These are phyloP conservation scores for Threskiornis aethiopicus DNA, from an alignment of 2,797 vertebrate species.

Conservation along the genomic window DNA sequence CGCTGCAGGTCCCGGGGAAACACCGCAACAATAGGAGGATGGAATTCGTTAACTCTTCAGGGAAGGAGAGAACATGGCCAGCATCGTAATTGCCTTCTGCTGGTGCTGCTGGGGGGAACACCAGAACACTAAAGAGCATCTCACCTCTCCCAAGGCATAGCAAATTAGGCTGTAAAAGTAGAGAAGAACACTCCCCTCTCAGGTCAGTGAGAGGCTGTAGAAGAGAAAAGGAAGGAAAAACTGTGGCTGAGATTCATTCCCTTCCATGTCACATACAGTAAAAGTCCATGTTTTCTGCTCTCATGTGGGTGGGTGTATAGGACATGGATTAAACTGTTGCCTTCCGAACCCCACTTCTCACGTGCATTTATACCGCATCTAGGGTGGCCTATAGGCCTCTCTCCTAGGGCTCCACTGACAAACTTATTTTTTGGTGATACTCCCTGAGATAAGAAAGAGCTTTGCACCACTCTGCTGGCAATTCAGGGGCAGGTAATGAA, in stretches of 20 bases:
- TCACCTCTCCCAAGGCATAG: neutral
- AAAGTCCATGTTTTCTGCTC: neutral
- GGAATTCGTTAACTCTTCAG: constrained; percentile 35
- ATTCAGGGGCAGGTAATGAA: constrained; percentile 68
- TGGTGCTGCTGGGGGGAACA: neutral
- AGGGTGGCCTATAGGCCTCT: neutral
- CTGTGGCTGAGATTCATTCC: neutral
- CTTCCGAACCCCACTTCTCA: neutral
- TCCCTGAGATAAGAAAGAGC: constrained; percentile 44
- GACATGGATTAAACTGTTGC: neutral
- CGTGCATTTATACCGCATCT: neutral
- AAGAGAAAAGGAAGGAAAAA: neutral
- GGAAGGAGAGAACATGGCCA: neutral
- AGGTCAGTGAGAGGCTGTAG: neutral
- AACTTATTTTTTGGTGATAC: constrained; percentile 23
- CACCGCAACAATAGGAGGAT: constrained; percentile 4
- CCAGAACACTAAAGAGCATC: neutral
- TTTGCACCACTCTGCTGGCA: constrained; percentile 66
- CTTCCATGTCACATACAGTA: neutral
- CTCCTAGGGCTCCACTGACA: neutral
- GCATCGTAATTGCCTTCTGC: neutral
- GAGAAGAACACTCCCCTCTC: neutral
- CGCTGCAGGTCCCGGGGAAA: neutral
- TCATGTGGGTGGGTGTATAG: neutral
- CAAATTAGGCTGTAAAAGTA: neutral